Evolutionary conservation across 2,888 invertebrate species (phyloP), one percentile per base, ranked within the genome.

Genomic region (Melangyna quadrimaculata): DNA sequence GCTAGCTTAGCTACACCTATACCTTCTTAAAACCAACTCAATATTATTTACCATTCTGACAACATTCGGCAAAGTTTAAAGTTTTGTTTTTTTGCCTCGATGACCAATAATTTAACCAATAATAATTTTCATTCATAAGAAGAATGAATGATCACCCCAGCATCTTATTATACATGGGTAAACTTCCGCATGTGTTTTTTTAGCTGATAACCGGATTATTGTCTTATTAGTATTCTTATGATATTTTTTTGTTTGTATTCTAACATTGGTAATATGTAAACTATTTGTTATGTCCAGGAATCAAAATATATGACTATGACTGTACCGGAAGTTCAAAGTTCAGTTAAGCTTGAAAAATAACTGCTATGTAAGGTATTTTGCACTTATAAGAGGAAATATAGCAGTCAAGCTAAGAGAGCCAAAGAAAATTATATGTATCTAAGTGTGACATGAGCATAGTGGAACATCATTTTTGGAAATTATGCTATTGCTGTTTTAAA

Each of bases 141-240:
- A 63, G 17, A 63, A 40, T 37, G 67, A 59, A 27, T 40, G 63
- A 37, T 35, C 51, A 61, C 37, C 37, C 29, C 35, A 37, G 37
- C 59, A 22, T 43, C 10, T n/a, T 43, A 12, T 40, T n/a, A 3
- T 35, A 37, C 27, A 4, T 6, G 17, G 22, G 24, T 24, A 27
- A 51, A 53, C 59, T 78, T 78, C 77, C 77, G 77, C 61, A 61
- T 78, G 35, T 10, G 24, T 29, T 19, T 37, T 57, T 29, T 24
- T 24, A 61, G 29, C 69, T n/a, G 53, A 40, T 40, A 78, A 78
- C 78, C 78, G 78, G 78, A 63, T 63, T 78, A 57, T 37, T 29
- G 8, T 27, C 22, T 43, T 40, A 61, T 70, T 70, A 19, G 32
- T 61, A 51, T 51, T 61, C 61, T 61, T 40, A 14, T 55, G 9